Base-by-base conservation (phyloP, 2,113 vertebrate genomes). In the Passer montanus region DNA sequence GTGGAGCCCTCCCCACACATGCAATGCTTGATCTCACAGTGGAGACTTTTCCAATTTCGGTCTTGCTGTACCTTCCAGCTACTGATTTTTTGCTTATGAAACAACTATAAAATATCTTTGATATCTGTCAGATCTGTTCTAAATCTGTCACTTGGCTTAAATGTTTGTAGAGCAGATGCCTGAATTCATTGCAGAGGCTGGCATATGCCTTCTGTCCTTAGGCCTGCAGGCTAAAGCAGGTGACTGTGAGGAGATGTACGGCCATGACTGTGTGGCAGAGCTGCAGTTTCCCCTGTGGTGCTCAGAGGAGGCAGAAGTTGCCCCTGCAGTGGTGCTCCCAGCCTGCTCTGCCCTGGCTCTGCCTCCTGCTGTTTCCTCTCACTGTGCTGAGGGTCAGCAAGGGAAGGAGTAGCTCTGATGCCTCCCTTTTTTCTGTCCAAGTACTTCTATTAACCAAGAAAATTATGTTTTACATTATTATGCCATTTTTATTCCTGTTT, bases 321-420 rank as follows among this genome's bases (percentile, higher is more conserved):
- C 12, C 31, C 43, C 19, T 21, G 50, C 37, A 20, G 22, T 7
- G 19, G 9, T 43, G 67, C 18, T 50, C 11, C 43, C 59, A 49
- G 18, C 39, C 81, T 28, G 58, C 67, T 86, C 52, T 0, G 0
- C 37, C 35, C 0, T 0, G 50, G 24, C 46, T 4, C 2, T 87
- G 63, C 44, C 27, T 90, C 30, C 81, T 4, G 4, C 43, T 31
- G 33, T 11, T 20, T 77, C 28, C 33, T 49, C 63, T 49, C 15
- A 0, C 24, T 11, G 2, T 23, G 17, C 66, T 66, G 37, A 37
- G 31, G 11, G 33, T 37, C 46, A 63, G 60, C 53, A 27, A 68
- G 35, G 30, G 35, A 9, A 69, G 0, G 1, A 80, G 49, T 7
- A 2, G 7, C 39, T 63, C 43, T 33, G 8, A 23, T 3, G 0